Evolutionary conservation across 2,888 invertebrate species (phyloP), one percentile per base, ranked within the genome.

Genomic region (Dicyrtoma fusca): DNA sequence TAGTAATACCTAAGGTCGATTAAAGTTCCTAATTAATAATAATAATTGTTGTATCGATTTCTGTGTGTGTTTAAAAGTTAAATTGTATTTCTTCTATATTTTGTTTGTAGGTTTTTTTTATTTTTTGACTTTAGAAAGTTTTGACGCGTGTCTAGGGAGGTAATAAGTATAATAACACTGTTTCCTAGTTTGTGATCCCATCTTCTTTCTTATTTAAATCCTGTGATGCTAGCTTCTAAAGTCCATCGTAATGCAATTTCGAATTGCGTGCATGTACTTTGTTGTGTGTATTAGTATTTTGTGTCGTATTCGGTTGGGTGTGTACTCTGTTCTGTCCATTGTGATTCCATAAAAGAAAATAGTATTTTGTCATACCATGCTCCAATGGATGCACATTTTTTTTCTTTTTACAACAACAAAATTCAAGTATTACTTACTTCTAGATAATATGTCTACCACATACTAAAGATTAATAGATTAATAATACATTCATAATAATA

Each of bases 401-500:
- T 34, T 34, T n/a, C n/a, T n/a, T 34, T 34, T 34, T 57, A 57
- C 57, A 57, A 11, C 21, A 57, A 25, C 25, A 57, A 25, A 21
- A 19, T 19, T 61, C 19, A 61, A 61, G 26, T 42, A 61, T 61
- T 34, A 34, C 34, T 5, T 34, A 34, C n/a, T n/a, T 34, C 34
- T 34, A 34, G 34, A 34, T 34, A 34, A 34, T 34, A 34, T 34
- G 34, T 34, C 34, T 34, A 34, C 34, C 34, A 34, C 8, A 3
- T 8, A 34, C 8, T 8, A 5, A 34, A 34, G 34, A 34, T 34
- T 34, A 61, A 42, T 42, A 34, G 34, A 34, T 34, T 34, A 61
- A 42, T 42, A 42, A 61, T 53, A 53, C 53, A 68, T 51, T 65
- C 19, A 65, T 65, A 53, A 65, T 44, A 62, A 51, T 57, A 68